phyloP scores from a whole-genome alignment of 2,888 invertebrate species.

The Tinea semifulvella region DNA sequence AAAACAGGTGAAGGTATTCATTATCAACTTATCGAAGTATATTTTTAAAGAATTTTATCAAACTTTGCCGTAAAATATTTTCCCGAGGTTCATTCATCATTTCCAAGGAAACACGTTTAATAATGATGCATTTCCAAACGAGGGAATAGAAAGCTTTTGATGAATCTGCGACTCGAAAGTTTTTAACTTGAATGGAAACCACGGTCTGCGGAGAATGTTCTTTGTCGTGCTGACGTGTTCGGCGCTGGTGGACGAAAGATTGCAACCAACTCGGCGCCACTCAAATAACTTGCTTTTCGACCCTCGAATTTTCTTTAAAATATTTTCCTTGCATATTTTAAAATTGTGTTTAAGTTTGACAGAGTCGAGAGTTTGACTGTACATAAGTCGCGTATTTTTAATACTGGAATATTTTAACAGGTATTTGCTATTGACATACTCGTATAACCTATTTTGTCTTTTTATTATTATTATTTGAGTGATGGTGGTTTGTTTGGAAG shows the following conservation, averaged over 20 bases:
- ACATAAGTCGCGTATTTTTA: not conserved
- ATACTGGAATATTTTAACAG: not conserved
- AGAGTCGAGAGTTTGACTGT: not conserved
- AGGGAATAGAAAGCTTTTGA: slow-evolving; percentile 39
- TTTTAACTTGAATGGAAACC: slow-evolving; percentile 52
- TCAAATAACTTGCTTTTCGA: slow-evolving; percentile 12
- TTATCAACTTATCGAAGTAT: not conserved
- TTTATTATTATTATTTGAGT: too few species aligned
- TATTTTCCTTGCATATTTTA: slow-evolving; percentile 7
- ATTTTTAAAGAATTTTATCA: not conserved
- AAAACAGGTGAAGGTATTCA: not conserved
- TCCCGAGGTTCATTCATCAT: slow-evolving; percentile 2
- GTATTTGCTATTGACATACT: not conserved
- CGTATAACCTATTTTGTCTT: too few species aligned
- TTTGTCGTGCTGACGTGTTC: slow-evolving; percentile 38
- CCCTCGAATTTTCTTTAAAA: slow-evolving; percentile 9
- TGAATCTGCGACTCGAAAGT: slow-evolving; percentile 54
- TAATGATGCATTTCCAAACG: slow-evolving; percentile 11
- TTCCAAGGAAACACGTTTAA: not conserved
- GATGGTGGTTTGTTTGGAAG: too few species aligned
- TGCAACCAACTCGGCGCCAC: slow-evolving; percentile 7
- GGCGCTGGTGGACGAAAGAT: slow-evolving; percentile 9
- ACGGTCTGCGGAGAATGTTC: slow-evolving; percentile 41
- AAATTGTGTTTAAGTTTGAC: slow-evolving; percentile 1
- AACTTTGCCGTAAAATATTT: not conserved